Percentiles rank a stretch among this genome's conserved stretches.
These are phyloP conservation scores for Staurois parvus DNA, from an alignment of 2,797 vertebrate species.

Conservation along the genomic window DNA sequence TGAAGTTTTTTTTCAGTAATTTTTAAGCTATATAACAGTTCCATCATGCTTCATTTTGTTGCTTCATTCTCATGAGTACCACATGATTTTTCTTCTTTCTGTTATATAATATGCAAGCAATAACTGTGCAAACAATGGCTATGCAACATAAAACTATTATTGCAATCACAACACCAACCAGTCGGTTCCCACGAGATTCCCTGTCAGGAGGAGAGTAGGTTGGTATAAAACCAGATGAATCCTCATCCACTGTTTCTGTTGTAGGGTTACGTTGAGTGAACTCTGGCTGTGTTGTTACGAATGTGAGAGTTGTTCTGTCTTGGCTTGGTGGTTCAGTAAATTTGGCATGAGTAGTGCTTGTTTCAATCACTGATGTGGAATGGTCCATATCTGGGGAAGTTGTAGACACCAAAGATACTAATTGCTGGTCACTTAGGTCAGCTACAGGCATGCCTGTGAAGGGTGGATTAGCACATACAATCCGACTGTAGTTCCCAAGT, in stretches of 20 bases:
- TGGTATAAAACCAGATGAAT: not conserved
- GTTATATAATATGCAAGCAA: constrained; percentile 70
- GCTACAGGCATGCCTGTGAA: constrained; percentile 71
- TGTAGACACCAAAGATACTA: constrained; percentile 42
- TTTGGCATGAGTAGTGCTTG: not conserved
- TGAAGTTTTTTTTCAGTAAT: constrained; percentile 5
- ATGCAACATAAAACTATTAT: constrained; percentile 74
- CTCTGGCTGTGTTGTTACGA: not conserved
- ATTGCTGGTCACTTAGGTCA: constrained; percentile 66
- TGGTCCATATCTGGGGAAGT: constrained; percentile 21
- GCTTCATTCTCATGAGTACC: constrained; percentile 76
- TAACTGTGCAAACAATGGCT: constrained; percentile 71
- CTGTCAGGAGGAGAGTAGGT: constrained; percentile 14
- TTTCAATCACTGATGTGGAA: constrained; percentile 15
- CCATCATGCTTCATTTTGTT: constrained; percentile 70
- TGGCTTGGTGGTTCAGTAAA: not conserved
- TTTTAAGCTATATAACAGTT: not conserved
- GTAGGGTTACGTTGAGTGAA: not conserved
- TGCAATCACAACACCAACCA: constrained; percentile 74
- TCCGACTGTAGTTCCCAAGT: constrained; percentile 74
- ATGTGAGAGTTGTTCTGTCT: not conserved
- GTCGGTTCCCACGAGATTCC: constrained; percentile 66
- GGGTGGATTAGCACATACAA: constrained; percentile 79
- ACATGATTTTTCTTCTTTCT: constrained; percentile 71
- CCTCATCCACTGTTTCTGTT: not conserved